These are phyloP conservation scores for Sternotherus odoratus DNA, from an alignment of 2,797 vertebrate genomes.

Conservation along the genomic window DNA sequence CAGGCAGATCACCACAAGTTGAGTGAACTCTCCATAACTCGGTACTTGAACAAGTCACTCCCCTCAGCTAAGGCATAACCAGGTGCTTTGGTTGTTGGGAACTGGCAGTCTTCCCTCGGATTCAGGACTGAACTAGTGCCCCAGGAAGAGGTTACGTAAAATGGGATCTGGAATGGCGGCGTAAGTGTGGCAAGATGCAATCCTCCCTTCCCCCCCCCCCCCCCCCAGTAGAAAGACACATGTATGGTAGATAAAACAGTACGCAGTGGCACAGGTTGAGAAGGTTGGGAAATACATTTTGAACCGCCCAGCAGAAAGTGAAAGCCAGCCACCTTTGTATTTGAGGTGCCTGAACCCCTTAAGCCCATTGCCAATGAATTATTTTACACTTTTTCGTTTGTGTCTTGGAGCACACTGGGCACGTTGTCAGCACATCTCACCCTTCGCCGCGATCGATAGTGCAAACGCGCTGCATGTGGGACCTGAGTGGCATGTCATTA, in stretches of 20 bases:
- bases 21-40: neutral
- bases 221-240: neutral
- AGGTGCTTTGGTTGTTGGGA: neutral
- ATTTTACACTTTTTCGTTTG: conserved; percentile 60
- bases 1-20: neutral
- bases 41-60: neutral
- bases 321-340: neutral
- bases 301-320: neutral
- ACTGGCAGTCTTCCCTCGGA: neutral
- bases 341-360: conserved; percentile 25
- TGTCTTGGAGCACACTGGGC: conserved; percentile 49
- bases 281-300: neutral
- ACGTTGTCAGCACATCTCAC: conserved; percentile 19
- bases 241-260: neutral
- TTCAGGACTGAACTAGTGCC: neutral
- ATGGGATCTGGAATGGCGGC: neutral
- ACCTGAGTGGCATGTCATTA: conserved; percentile 59
- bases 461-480: neutral
- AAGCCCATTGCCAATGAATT: conserved; percentile 40
- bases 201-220: no score
- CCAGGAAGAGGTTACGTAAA: neutral
- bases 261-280: neutral
- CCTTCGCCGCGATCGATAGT: conserved; percentile 39
- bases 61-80: neutral
- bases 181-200: no score